Conservation (phyloP, 2,888 invertebrate genomes). For the Leptinotarsa haldemani region DNA sequence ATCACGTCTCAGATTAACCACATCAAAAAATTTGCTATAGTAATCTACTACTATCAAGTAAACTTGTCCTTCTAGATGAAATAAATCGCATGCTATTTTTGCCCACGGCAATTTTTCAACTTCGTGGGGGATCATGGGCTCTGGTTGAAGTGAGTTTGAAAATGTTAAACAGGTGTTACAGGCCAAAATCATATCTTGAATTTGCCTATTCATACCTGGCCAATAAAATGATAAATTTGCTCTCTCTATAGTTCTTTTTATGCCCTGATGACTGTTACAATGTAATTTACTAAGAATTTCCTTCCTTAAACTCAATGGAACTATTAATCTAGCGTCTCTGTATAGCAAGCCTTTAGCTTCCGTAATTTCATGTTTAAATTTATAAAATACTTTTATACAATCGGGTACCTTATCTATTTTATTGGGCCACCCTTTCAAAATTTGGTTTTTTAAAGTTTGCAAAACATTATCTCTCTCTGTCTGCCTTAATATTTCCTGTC, state of each 20-base stretch:
- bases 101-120: slow-evolving; percentile 31
- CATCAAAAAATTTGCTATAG: too few species aligned
- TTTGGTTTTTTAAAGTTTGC: slow-evolving; percentile 42
- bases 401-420: slow-evolving; percentile 34
- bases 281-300: slow-evolving; percentile 37
- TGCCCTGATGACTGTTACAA: slow-evolving; percentile 32
- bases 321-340: slow-evolving; percentile 36
- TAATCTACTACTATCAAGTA: too few species aligned
- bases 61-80: slow-evolving; percentile 28
- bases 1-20: too few species aligned
- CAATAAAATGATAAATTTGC: slow-evolving; percentile 37
- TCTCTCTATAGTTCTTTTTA: slow-evolving; percentile 31
- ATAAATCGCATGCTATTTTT: slow-evolving; percentile 30
- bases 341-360: slow-evolving; percentile 39
- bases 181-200: slow-evolving; percentile 32
- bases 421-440: slow-evolving; percentile 51
- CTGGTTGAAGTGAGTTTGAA: slow-evolving; percentile 29
- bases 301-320: slow-evolving; percentile 34
- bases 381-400: slow-evolving; percentile 35
- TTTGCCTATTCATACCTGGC: slow-evolving; percentile 36
- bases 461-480: slow-evolving; percentile 45
- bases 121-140: slow-evolving; percentile 37
- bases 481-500: slow-evolving; percentile 30
- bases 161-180: slow-evolving; percentile 32
- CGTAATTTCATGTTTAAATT: slow-evolving; percentile 36